Conservation (phyloP, 2,113 vertebrate species). For the Tympanuchus pallidicinctus region DNA sequence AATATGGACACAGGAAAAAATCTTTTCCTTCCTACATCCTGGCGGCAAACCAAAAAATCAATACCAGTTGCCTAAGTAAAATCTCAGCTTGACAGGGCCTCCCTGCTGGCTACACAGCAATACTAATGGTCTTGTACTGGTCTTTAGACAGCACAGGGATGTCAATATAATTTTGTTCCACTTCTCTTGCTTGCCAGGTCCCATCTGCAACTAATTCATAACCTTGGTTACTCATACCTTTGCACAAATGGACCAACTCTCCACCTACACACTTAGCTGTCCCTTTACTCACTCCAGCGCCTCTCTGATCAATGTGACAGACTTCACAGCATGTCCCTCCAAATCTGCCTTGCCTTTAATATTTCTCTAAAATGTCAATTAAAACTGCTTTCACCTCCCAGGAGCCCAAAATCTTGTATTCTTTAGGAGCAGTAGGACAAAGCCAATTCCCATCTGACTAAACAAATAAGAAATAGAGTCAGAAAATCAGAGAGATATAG, state of each 20-base stretch:
- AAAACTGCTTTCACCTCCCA: constrained; percentile 68
- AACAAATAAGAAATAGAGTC: constrained; percentile 71
- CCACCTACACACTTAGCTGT: constrained; percentile 64
- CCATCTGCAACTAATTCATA: constrained; percentile 82
- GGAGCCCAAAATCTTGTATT: constrained; percentile 69
- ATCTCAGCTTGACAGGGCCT: constrained; percentile 73
- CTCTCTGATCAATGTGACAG: constrained; percentile 82
- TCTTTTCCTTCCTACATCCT: constrained; percentile 39
- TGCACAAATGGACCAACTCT: constrained; percentile 63
- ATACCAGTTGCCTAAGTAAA: constrained; percentile 77
- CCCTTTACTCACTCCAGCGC: constrained; percentile 74
- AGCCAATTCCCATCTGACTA: constrained; percentile 73
- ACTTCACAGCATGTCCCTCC: constrained; percentile 78
- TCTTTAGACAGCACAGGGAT: constrained; percentile 72
- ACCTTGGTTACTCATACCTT: constrained; percentile 80
- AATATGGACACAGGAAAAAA: background rate
- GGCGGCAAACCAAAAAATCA: constrained; percentile 75
- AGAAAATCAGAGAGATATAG: constrained; percentile 64
- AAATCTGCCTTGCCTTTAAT: constrained; percentile 86
- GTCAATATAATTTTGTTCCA: constrained; percentile 85
- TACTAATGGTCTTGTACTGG: constrained; percentile 75
- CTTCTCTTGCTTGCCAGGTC: constrained; percentile 79
- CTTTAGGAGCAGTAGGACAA: constrained; percentile 65
- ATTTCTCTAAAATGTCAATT: constrained; percentile 85
- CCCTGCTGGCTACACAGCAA: constrained; percentile 66